Evolutionary conservation across 1,140 invertebrate genomes (phyloP), one percentile per base, ranked within the genome.

Genomic region (Drosophila athabasca): DNA sequence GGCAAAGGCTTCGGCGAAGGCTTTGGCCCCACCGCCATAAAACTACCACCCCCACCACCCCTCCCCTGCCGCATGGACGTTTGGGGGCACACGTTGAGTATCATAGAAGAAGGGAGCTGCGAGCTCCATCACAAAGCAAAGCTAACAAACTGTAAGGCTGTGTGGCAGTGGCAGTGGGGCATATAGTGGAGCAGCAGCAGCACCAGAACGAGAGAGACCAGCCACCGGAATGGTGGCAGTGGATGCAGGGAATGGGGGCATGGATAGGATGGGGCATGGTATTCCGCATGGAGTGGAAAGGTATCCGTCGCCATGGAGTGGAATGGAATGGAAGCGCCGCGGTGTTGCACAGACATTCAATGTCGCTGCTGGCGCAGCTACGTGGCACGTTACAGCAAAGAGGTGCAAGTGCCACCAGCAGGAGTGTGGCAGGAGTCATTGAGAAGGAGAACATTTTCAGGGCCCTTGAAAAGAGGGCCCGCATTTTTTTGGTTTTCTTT

Each of bases 71-170:
- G 9, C 3, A 3, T 15, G 22, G 5, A 29, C 31, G 15, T 22
- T 26, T 31, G 43, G 35, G 29, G 29, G 31, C 24, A 4, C 46
- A 44, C 62, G 60, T 6, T 66, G 62, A 65, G 65, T 41, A n/a
- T 45, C 66, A 76, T 81, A 61, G 60, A 72, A 66, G 72, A 48
- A 53, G 48, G 31, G 31, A 55, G 51, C 41, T 52, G 65, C 48
- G 41, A 67, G 67, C 51, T 62, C 50, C 71, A 43, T 46, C 74
- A 81, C 82, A 85, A 85, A 87, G 78, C 69, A 87, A 87, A 71
- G 82, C 82, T 75, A 85, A 85, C 82, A 82, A 85, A 82, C 78
- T 75, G 69, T 52, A 41, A 53, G 41, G 24, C 24, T 26, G 24
- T 48, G 60, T 44, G 52, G 35, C 35, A 39, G 9, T 39, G 35